Evolutionary conservation across 1,140 invertebrate species (phyloP).

Genomic region (Limonius californicus): DNA sequence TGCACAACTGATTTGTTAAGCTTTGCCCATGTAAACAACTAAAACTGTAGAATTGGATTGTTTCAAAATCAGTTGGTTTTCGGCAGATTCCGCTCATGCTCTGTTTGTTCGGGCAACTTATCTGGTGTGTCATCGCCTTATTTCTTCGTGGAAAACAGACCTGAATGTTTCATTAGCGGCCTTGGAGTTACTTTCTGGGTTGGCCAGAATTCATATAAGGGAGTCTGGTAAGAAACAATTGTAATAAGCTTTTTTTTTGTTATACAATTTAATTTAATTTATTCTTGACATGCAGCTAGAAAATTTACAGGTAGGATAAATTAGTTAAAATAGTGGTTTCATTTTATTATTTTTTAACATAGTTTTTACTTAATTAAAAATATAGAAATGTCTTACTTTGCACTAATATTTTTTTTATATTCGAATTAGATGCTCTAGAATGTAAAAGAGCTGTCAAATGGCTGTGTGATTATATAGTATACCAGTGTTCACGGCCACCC

Average conservation of each 20-base stretch:
- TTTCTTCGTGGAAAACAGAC: constrained; percentile 94
- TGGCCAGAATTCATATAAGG: constrained; percentile 80
- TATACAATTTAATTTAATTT: constrained; percentile 1
- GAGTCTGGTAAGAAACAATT: constrained; percentile 67
- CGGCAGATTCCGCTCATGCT: constrained; percentile 73
- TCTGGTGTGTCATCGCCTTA: constrained; percentile 88
- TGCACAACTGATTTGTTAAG: too few species aligned
- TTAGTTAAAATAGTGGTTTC: too few species aligned
- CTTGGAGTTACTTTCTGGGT: constrained; percentile 82
- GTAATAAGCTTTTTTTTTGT: background rate
- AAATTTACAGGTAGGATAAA: constrained; percentile 35
- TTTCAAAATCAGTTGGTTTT: constrained; percentile 1
- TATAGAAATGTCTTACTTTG: too few species aligned
- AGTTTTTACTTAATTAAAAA: too few species aligned
- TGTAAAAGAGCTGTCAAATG: constrained; percentile 94
- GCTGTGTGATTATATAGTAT: constrained; percentile 96
- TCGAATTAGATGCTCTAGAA: constrained; percentile 80
- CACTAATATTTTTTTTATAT: too few species aligned
- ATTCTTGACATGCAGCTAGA: constrained; percentile 28
- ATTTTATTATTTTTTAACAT: too few species aligned
- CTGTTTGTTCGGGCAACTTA: constrained; percentile 89
- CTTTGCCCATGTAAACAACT: background rate
- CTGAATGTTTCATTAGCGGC: constrained; percentile 93
- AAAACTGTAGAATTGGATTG: background rate
- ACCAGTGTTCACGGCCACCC: constrained; percentile 93